These are phyloP conservation scores for Lates calcarifer DNA, from an alignment of 2,113 vertebrate genomes.

Conservation along the genomic window DNA sequence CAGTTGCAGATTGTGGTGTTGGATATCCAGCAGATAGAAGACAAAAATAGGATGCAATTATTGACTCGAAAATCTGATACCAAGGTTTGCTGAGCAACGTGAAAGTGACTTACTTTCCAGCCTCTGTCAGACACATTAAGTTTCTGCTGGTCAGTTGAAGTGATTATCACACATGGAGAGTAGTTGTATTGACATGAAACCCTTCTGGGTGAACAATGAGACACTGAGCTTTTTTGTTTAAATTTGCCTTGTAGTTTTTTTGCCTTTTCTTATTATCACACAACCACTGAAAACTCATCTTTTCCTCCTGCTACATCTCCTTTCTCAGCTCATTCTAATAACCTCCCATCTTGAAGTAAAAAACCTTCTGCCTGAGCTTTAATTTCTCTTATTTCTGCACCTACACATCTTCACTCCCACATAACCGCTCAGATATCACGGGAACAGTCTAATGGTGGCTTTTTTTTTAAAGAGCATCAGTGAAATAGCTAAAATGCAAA, in stretches of 20 bases:
- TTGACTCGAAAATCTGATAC: slow-evolving; percentile 37
- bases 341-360: background rate
- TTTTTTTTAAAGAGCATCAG: background rate
- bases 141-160: background rate
- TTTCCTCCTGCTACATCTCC: background rate
- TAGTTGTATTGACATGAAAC: too few relatives aligned
- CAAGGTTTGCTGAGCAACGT: slow-evolving; percentile 2
- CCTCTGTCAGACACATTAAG: background rate
- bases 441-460: slow-evolving; percentile 5
- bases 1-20: slow-evolving; percentile 11
- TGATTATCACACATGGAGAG: too few relatives aligned
- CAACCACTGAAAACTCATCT: too few relatives aligned
- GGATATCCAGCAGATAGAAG: slow-evolving; percentile 12
- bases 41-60: slow-evolving; percentile 25
- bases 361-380: slow-evolving; percentile 21
- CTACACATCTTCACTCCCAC: slow-evolving; percentile 53
- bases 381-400: slow-evolving; percentile 40
- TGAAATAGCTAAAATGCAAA: slow-evolving; percentile 21
- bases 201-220: too few relatives aligned
- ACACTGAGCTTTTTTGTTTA: too few relatives aligned
- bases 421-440: slow-evolving; percentile 13
- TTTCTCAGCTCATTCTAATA: background rate
- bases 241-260: too few relatives aligned
- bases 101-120: slow-evolving; percentile 11
- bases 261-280: too few relatives aligned